Evolutionary conservation across 2,888 invertebrate species (phyloP).

Genomic region (Sabatieria punctata): DNA sequence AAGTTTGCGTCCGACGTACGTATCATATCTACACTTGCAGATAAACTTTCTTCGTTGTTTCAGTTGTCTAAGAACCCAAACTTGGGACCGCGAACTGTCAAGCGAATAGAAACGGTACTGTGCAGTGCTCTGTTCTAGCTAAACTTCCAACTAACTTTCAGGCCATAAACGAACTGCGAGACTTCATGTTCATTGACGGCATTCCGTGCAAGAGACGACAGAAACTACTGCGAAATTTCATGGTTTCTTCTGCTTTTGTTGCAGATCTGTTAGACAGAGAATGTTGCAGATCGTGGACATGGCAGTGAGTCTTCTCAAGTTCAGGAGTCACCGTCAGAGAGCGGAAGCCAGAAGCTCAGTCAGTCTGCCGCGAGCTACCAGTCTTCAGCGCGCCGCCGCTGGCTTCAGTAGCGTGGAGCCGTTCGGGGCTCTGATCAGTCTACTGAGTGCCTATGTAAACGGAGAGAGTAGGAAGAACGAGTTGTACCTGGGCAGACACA

Average conservation of each 20-base stretch:
- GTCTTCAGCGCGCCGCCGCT: not conserved
- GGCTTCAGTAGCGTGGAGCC: constrained; percentile 19
- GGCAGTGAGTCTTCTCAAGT: constrained; percentile 26
- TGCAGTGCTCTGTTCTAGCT: too few species aligned
- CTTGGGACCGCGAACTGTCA: not conserved
- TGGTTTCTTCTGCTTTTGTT: constrained; percentile 25
- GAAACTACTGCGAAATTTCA: constrained; percentile 33
- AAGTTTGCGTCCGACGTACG: constrained; percentile 29
- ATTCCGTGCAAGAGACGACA: constrained; percentile 30
- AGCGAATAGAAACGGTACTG: constrained; percentile 17
- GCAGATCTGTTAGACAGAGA: too few species aligned
- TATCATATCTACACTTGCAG: constrained; percentile 11
- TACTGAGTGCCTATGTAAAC: constrained; percentile 30
- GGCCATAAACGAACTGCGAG: constrained; percentile 26
- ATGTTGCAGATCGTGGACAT: constrained; percentile 30
- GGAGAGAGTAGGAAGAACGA: constrained; percentile 34
- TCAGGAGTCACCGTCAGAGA: constrained; percentile 19
- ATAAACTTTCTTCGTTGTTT: not conserved
- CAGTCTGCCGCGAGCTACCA: too few species aligned
- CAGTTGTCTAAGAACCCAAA: not conserved
- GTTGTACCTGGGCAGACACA: constrained; percentile 33
- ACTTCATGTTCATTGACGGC: constrained; percentile 30
- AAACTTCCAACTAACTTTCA: too few species aligned
- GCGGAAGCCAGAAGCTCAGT: too few species aligned
- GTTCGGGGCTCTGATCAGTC: constrained; percentile 17